A percentile compares a stretch with the other conserved stretches of the same genome.
These are phyloP conservation scores for Megalopta genalis DNA, from an alignment of 1,140 invertebrate genomes.

Conservation along the genomic window DNA sequence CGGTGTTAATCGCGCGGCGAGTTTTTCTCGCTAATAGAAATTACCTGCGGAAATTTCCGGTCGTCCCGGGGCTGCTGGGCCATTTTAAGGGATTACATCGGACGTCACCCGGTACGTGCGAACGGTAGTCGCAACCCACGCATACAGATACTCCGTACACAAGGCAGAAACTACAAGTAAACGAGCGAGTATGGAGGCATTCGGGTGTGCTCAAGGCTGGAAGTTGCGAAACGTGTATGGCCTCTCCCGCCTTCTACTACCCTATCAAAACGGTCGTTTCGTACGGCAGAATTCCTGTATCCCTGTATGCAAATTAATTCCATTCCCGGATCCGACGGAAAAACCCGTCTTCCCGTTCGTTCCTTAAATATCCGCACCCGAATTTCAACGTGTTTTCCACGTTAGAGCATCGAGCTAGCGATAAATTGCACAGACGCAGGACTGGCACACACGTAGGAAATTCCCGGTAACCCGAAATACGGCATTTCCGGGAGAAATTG, in stretches of 20 bases:
- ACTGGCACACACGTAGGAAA: no score
- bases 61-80: background rate
- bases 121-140: slow-evolving; percentile 13
- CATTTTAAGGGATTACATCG: background rate
- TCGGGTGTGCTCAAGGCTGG: slow-evolving; percentile 17
- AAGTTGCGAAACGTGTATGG: slow-evolving; percentile 34
- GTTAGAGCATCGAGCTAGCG: no score
- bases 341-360: background rate
- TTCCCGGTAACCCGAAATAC: no score
- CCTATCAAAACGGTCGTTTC: slow-evolving; percentile 37
- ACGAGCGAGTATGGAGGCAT: slow-evolving; percentile 39
- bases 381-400: no score
- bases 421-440: no score
- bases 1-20: background rate
- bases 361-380: no score
- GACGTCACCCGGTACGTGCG: slow-evolving; percentile 28
- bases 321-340: background rate
- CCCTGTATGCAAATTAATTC: slow-evolving; percentile 27
- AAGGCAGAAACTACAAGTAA: slow-evolving; percentile 32
- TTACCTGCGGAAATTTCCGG: background rate
- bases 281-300: slow-evolving; percentile 16
- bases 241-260: background rate
- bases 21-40: slow-evolving; percentile 13
- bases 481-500: no score
- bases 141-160: slow-evolving; percentile 27